Evolutionary conservation across 2,888 invertebrate species (phyloP).

Genomic region (Bellardia bayeri): DNA sequence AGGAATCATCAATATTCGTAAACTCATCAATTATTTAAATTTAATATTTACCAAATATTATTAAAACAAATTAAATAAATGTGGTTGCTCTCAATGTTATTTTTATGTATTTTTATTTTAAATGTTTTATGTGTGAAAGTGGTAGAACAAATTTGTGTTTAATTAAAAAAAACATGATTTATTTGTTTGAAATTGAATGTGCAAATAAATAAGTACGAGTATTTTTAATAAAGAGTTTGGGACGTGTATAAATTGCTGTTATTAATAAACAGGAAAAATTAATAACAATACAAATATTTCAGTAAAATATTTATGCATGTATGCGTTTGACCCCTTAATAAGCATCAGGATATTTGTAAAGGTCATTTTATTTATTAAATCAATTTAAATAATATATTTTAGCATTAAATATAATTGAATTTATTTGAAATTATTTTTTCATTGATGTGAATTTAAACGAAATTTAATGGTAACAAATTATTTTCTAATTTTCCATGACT

Average conservation of each 20-base stretch:
- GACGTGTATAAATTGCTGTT: background rate
- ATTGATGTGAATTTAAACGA: background rate
- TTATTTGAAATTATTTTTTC: background rate
- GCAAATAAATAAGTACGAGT: constrained; percentile 18
- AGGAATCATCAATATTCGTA: constrained; percentile 36
- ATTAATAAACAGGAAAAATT: background rate
- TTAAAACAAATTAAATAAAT: constrained; percentile 68
- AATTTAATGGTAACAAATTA: too few species aligned
- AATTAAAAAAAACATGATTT: constrained; percentile 40
- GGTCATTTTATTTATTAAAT: constrained; percentile 1
- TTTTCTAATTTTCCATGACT: too few species aligned
- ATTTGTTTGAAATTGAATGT: constrained; percentile 21
- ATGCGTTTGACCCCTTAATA: background rate
- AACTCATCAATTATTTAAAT: constrained; percentile 64
- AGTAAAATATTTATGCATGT: background rate
- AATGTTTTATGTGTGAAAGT: background rate
- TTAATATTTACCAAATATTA: constrained; percentile 52
- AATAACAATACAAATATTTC: constrained; percentile 3
- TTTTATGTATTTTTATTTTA: background rate
- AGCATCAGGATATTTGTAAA: background rate
- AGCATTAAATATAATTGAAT: background rate
- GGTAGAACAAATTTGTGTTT: constrained; percentile 4
- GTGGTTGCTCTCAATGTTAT: constrained; percentile 42
- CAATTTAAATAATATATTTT: background rate
- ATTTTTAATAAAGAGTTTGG: background rate